Conservation (phyloP, 2,888 invertebrate genomes). For the Diloba caeruleocephala region DNA sequence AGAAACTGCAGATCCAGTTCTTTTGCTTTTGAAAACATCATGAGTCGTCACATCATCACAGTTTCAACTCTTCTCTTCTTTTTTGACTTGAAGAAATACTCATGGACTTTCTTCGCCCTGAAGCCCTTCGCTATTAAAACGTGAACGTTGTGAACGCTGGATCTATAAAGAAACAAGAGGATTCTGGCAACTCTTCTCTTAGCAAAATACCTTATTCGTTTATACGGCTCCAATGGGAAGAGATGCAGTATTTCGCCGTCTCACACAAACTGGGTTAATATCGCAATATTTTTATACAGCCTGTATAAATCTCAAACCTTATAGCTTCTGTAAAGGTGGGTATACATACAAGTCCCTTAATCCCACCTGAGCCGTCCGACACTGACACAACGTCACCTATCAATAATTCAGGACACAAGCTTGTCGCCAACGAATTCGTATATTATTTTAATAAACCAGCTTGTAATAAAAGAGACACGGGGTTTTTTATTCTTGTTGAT, state of each 20-base stretch:
- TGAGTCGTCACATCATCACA: no score
- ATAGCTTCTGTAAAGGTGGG: slow-evolving; percentile 16
- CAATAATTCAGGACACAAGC: slow-evolving; percentile 70
- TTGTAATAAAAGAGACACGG: slow-evolving; percentile 41
- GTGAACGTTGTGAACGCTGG: no score
- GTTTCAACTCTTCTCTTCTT: no score
- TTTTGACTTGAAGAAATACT: no score
- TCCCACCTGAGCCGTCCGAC: slow-evolving; percentile 48
- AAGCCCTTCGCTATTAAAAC: no score
- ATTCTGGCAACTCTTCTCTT: no score
- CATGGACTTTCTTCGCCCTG: no score
- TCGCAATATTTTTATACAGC: slow-evolving; percentile 42
- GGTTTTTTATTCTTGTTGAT: slow-evolving; percentile 39
- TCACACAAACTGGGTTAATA: slow-evolving; percentile 25
- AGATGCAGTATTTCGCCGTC: slow-evolving; percentile 12
- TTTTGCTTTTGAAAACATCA: no score
- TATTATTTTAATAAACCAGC: slow-evolving; percentile 65
- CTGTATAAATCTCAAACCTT: slow-evolving; percentile 35
- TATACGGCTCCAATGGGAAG: no score
- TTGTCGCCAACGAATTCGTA: slow-evolving; percentile 47
- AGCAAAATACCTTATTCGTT: no score
- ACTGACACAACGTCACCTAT: slow-evolving; percentile 55
- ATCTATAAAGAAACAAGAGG: no score
- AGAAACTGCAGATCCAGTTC: no score
- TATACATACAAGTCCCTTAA: slow-evolving; percentile 33